Evolutionary conservation across 2,888 invertebrate species (phyloP).

Genomic region (Pammene aurita): DNA sequence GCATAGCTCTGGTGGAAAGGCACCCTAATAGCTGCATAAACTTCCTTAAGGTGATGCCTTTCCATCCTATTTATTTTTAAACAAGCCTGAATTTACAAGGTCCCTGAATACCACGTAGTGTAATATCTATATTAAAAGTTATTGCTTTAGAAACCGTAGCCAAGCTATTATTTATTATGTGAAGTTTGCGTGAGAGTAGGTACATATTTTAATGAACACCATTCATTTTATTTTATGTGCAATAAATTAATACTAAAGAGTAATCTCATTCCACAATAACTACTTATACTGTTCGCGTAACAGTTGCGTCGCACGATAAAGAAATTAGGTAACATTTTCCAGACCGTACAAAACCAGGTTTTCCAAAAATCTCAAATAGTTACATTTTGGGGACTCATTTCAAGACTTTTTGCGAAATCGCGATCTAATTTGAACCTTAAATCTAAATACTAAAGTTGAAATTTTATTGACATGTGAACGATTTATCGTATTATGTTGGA

Average conservation of each 20-base stretch:
- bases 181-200: neutral
- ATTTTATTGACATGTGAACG: neutral
- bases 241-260: conserved; percentile 6
- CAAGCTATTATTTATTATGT: neutral
- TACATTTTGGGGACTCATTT: no score
- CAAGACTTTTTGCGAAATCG: no score
- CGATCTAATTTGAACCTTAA: no score
- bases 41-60: no score
- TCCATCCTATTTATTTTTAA: no score
- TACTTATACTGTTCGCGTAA: neutral
- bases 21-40: no score
- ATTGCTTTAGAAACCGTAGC: conserved; percentile 8
- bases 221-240: neutral
- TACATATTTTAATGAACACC: neutral
- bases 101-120: neutral
- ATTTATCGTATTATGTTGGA: no score
- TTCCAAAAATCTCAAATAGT: no score
- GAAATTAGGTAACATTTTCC: neutral
- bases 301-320: neutral
- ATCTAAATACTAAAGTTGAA: neutral
- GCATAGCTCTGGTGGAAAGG: no score
- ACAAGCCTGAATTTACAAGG: neutral
- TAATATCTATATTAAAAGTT: neutral
- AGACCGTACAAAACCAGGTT: no score
- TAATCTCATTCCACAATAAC: conserved; percentile 6